Base-by-base conservation (phyloP, 2,888 invertebrate species). In the Thyatira batis region DNA sequence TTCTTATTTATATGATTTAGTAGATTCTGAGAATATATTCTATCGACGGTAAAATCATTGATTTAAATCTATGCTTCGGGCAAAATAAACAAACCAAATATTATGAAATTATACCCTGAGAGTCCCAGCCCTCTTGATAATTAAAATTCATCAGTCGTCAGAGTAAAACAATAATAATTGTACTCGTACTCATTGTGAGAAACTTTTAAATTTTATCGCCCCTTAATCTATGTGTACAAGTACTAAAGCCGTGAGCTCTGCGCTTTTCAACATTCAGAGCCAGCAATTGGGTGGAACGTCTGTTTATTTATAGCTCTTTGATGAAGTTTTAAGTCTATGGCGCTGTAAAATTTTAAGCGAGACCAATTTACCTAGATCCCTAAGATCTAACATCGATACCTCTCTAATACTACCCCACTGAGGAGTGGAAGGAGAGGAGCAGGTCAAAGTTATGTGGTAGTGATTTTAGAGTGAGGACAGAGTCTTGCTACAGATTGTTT, bases 281-380 rank as follows among this genome's bases (percentile, higher is more conserved):
- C 63, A 57, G 65, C 53, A 64, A 73, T 69, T 57, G 59, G 58
- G 63, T 63, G 65, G 60, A 65, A 62, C 70, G 74, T 72, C 76
- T 78, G 71, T 76, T 80, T 85, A 80, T 83, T 86, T 83, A 85
- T 74, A 71, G 71, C 75, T 75, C 78, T 86, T 86, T 83, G 82
- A 84, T 82, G 78, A 83, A 86, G 75, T 85, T 84, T 83, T 74
- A 82, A 82, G 76, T 80, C 80, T 77, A 82, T 72, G 65, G 67
- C 64, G 71, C 61, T 74, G 79, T 86, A 80, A 84, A 86, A 80
- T 82, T 76, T 79, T 74, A 64, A 69, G 66, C 63, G 45, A 51
- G 53, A 67, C 83, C 82, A 80, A 49, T 62, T 30, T 55, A 60
- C 2, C n/a, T 50, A 55, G 81, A 73, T 0, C 80, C 54, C 55